Evolutionary conservation across 2,888 invertebrate genomes (phyloP).

Genomic region (Yponomeuta malinellus): DNA sequence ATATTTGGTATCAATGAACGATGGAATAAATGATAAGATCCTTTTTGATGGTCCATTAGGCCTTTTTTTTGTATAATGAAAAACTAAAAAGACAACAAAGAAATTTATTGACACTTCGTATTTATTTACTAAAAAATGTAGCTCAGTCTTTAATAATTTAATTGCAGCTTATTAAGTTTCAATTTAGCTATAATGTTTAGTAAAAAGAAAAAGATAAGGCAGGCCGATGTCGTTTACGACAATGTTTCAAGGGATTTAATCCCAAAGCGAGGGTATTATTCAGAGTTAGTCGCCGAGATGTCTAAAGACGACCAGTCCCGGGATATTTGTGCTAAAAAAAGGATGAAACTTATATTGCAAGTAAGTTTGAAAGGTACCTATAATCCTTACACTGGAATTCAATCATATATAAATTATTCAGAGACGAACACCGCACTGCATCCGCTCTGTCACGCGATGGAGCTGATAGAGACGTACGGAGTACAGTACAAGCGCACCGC

Average conservation of each 20-base stretch:
- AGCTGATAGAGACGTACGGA: too few relatives aligned
- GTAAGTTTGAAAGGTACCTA: slow-evolving; percentile 26
- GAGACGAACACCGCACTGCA: too few relatives aligned
- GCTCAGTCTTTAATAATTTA: too few relatives aligned
- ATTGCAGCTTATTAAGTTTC: not conserved
- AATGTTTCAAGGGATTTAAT: slow-evolving; percentile 47
- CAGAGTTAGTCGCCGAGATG: slow-evolving; percentile 75
- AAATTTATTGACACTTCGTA: too few relatives aligned
- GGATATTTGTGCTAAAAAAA: slow-evolving; percentile 56
- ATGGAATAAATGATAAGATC: too few relatives aligned
- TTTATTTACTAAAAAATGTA: too few relatives aligned
- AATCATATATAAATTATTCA: not conserved
- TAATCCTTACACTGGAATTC: not conserved
- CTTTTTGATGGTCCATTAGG: too few relatives aligned
- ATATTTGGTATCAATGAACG: too few relatives aligned
- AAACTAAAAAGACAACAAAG: too few relatives aligned
- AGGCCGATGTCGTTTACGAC: slow-evolving; percentile 58
- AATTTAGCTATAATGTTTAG: not conserved
- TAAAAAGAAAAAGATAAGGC: slow-evolving; percentile 43
- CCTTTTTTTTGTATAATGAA: too few relatives aligned
- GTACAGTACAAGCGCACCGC: too few relatives aligned
- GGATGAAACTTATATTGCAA: slow-evolving; percentile 58
- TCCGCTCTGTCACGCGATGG: not conserved
- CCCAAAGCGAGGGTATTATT: slow-evolving; percentile 77
- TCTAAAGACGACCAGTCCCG: slow-evolving; percentile 49